Evolutionary conservation across 2,888 invertebrate species (phyloP).

Genomic region (Drosophila koepferae): DNA sequence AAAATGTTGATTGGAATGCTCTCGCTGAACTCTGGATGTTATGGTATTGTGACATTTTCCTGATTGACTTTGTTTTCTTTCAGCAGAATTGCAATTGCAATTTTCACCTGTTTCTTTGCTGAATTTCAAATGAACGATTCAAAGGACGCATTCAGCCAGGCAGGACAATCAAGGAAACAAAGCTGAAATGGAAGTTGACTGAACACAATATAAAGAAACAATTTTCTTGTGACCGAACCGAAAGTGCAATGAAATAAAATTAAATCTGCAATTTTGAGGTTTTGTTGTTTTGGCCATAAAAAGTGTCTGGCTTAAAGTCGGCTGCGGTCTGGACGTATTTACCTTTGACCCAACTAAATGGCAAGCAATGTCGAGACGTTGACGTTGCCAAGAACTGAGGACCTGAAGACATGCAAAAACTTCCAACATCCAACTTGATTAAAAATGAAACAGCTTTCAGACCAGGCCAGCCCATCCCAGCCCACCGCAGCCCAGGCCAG

Average conservation of each 20-base stretch:
- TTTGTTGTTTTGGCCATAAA: conserved; percentile 82
- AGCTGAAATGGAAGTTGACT: neutral
- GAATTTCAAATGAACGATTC: conserved; percentile 45
- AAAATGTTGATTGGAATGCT: neutral
- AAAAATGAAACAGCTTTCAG: conserved; percentile 65
- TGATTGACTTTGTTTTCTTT: conserved; percentile 1
- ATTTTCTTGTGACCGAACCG: conserved; percentile 65
- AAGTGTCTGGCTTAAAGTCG: conserved; percentile 82
- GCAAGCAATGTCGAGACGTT: conserved; percentile 45
- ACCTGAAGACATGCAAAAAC: conserved; percentile 55
- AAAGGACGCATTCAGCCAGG: conserved; percentile 10
- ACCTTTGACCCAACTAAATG: conserved; percentile 75
- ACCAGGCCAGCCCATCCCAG: neutral
- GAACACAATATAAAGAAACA: conserved; percentile 71
- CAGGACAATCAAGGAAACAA: conserved; percentile 21
- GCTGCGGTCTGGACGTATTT: conserved; percentile 56
- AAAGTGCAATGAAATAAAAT: conserved; percentile 83
- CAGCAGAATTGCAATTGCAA: conserved; percentile 38
- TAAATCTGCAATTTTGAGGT: conserved; percentile 83
- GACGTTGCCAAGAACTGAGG: conserved; percentile 20
- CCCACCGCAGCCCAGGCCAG: neutral
- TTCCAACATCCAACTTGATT: conserved; percentile 64
- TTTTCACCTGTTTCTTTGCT: conserved; percentile 22
- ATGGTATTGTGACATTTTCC: neutral
- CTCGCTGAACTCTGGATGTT: neutral